Evolutionary conservation across 2,797 vertebrate genomes (phyloP), one percentile per base, ranked within the genome.

Genomic region (Gallinago nigripennis): DNA sequence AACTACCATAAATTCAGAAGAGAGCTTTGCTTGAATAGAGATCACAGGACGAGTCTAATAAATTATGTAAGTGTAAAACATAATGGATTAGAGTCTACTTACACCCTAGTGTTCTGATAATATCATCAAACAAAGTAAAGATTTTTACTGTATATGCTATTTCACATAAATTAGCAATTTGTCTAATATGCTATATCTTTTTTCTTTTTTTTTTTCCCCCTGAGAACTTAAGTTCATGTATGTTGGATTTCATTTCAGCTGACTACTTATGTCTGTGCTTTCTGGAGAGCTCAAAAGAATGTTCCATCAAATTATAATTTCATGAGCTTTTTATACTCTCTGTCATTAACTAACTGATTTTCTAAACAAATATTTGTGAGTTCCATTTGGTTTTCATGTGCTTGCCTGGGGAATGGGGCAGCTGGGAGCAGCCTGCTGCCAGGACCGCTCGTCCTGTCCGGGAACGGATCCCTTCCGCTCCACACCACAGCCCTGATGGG

Each of bases 401-500:
- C 15, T 65, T 79, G 7, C 35, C 58, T 77, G 37, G 82, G 57
- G 72, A 80, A 30, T 18, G 11, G 53, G 61, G 77, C 65, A 78
- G 82, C 64, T 91, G 88, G 82, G 70, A 65, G 35, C 8, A 68
- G 20, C 10, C 30, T 57, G 4, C 12, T 65, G 72, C 57, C 82
- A 78, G 50, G 25, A 39, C 7, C 13, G 2, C 37, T 76, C 1
- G 1, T n/a, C 30, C 8, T 78, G 13, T 21, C 65, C 57, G 28
- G 37, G 16, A 51, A 28, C 0, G 1, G 24, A 28, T 41, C 45
- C 25, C 19, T 61, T 69, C 48, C 68, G 30, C 41, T 81, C 17
- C 25, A 2, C 24, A 6, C 7, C 1, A 0, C 3, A 2, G 21
- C 65, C 35, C 15, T 69, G 69, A 7, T 12, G 21, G n/a, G 60